Evolutionary conservation across 2,888 invertebrate species (phyloP).

Genomic region (Tiliacea aurago): DNA sequence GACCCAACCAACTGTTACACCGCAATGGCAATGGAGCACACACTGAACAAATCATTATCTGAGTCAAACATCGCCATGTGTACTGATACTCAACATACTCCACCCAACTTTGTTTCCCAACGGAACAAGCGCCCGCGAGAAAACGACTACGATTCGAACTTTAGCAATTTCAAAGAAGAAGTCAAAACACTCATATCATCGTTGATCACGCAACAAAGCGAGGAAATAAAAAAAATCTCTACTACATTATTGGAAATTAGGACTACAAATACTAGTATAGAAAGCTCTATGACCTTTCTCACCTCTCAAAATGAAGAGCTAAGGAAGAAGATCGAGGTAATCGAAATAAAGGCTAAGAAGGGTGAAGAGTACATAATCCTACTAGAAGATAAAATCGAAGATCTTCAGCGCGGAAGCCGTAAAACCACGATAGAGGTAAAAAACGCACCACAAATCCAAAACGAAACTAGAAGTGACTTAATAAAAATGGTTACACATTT

Average conservation of each 20-base stretch:
- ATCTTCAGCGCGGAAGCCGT: no score
- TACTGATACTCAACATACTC: neutral
- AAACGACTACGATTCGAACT: neutral
- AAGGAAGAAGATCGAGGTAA: no score
- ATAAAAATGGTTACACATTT: no score
- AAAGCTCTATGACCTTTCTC: no score
- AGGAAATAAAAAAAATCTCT: conserved; percentile 9
- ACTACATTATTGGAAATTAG: neutral
- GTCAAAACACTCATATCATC: conserved; percentile 7
- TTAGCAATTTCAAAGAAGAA: conserved; percentile 13
- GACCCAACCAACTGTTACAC: conserved; percentile 1
- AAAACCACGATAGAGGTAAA: no score
- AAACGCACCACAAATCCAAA: no score
- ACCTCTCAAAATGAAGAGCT: no score
- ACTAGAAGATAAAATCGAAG: no score
- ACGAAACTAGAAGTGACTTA: no score
- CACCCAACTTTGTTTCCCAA: neutral
- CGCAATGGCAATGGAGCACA: neutral
- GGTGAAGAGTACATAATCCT: no score
- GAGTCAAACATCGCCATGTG: neutral
- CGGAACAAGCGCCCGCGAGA: neutral
- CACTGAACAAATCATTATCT: neutral
- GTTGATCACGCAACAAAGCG: neutral
- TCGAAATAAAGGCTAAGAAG: no score
- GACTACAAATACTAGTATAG: conserved; percentile 1